Evolutionary conservation across 2,888 invertebrate genomes (phyloP), one percentile per base, ranked within the genome.

Genomic region (Dynastes hyllus): DNA sequence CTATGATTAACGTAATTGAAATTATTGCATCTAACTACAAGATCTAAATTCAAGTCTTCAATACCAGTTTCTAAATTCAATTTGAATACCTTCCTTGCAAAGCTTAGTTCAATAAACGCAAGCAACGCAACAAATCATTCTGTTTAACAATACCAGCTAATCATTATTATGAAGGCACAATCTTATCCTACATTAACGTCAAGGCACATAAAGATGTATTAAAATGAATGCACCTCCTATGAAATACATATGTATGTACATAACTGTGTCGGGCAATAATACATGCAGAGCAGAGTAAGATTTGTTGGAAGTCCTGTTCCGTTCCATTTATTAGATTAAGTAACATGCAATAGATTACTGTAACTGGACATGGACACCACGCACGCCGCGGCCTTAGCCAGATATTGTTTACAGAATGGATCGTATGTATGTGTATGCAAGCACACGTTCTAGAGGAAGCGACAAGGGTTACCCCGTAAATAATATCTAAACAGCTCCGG

Each of bases 301-400:
- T 70, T 70, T 70, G 70, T 70, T 70, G n/a, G 70, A 51, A 70
- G 53, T 53, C 29, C 53, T 70, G 70, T 53, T 67, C 70, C 70
- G 13, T 70, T 70, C 70, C 53, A 70, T 70, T 70, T 70, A 53
- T 70, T 70, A 70, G 53, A 70, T 70, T 70, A 32, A 70, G 70
- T 32, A 70, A 70, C 70, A 70, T 70, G 70, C 70, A 53, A 70
- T 70, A 70, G 53, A 70, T 70, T 70, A 70, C 53, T 70, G 27
- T 45, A 50, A 53, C 70, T 53, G 70, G 70, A 70, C 70, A 29
- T 50, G 53, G 16, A 70, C 29, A 53, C 51, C 53, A 70, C 55
- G 70, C 70, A 53, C 53, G 32, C 8, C 32, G 22, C 29, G 27
- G n/a, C n/a, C 16, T 1, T n/a, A 22, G 53, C 22, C 29, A 32